Evolutionary conservation across 2,888 invertebrate species (phyloP).

Genomic region (Andricus curvator): DNA sequence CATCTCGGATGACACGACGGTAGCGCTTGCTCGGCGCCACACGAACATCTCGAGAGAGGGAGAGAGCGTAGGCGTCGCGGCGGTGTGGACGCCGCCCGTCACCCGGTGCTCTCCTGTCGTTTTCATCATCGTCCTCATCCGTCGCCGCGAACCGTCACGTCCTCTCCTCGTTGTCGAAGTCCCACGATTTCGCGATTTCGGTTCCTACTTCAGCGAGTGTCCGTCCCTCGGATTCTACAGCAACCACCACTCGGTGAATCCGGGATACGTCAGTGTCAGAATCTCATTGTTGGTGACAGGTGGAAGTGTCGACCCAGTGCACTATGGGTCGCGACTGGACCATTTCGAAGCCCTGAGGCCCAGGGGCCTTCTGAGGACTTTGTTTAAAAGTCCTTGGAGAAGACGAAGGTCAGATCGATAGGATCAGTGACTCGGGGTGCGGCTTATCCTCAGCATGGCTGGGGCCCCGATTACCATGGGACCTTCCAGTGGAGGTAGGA

Average conservation of each 20-base stretch:
- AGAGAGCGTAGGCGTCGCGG: constrained; percentile 56
- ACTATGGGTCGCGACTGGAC: not conserved
- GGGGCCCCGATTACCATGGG: constrained; percentile 68
- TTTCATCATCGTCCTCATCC: constrained; percentile 42
- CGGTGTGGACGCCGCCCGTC: constrained; percentile 59
- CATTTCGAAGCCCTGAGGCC: constrained; percentile 23
- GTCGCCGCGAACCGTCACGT: constrained; percentile 40
- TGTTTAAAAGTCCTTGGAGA: constrained; percentile 41
- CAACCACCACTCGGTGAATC: not conserved
- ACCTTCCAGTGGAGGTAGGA: constrained; percentile 58
- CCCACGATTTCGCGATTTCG: not conserved
- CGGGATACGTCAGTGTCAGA: constrained; percentile 6
- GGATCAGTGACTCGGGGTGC: constrained; percentile 62
- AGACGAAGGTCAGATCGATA: constrained; percentile 63
- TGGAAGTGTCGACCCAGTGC: constrained; percentile 12
- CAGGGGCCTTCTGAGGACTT: constrained; percentile 37
- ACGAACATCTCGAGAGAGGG: constrained; percentile 50
- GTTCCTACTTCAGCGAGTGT: constrained; percentile 13
- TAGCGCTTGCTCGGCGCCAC: constrained; percentile 55
- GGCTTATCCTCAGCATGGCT: constrained; percentile 67
- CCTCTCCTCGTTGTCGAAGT: not conserved
- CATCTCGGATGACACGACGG: constrained; percentile 48
- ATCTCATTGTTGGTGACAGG: not conserved
- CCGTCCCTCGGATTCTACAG: constrained; percentile 28
- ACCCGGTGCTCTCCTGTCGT: constrained; percentile 53